Evolutionary conservation across 2,888 invertebrate genomes (phyloP), one percentile per base, ranked within the genome.

Genomic region (Tolmerus cingulatus): DNA sequence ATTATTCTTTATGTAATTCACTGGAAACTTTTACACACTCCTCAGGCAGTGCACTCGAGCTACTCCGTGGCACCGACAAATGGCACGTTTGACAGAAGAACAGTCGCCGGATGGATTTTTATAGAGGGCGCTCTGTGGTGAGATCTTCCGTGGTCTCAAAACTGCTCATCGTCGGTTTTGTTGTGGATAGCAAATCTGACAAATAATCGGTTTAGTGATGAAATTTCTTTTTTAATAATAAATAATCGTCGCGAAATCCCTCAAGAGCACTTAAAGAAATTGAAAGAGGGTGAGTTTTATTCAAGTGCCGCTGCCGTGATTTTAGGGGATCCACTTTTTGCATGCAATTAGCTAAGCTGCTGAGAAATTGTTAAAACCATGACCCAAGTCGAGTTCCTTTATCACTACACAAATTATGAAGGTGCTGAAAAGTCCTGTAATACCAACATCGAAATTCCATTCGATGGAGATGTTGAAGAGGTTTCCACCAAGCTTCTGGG

Each of bases 401-500:
- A 82, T 19, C 66, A 57, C 4, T 82, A 82, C 14, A 37, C 51
- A 27, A 57, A 66, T 23, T 82, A 82, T 14, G 82, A 82, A 19
- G 82, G 82, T 3, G 1, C 57, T 5, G 57, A 82, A 19, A 82
- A 82, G n/a, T 57, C 37, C 9, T 82, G 34, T 5, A 66, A 19
- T 40, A 82, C 19, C 5, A 66, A 27, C 5, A 57, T 82, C 2
- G 37, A 57, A 4, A 90, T 92, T 30, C 92, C 92, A 0, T 91
- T 90, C 30, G 90, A 90, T 16, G 89, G 90, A n/a, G 89, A 89
- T 43, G 66, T 91, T n/a, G 91, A 92, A 66, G 92, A 92, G 88
- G 88, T 92, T 51, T 90, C 91, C 8, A 91, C 91, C 2, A 90
- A 90, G 82, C 84, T 92, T 3, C 87, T 92, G 89, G 90, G 89